Evolutionary conservation across 2,888 invertebrate genomes (phyloP), one percentile per base, ranked within the genome.

Genomic region (Lysandra coridon): DNA sequence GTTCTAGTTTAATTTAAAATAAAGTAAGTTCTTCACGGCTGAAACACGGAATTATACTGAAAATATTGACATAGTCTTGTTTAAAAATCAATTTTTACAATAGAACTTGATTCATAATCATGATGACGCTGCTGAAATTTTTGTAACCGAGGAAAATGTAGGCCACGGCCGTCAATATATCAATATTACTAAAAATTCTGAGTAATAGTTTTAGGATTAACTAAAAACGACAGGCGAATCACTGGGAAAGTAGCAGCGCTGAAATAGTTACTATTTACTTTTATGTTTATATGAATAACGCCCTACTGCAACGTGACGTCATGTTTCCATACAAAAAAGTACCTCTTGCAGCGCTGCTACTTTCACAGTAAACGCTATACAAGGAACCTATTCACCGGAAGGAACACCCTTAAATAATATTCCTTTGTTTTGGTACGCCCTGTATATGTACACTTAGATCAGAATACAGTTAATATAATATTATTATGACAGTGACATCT

Each of bases 1-100:
- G 23, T 23, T 23, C 23, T 23, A 23, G 23, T 23, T 23, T 23
- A 23, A 23, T 23, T 23, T 23, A 10, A 30, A 30, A 69, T 69
- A 3, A 12, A 30, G 10, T 12, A 30, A 64, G 62, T 7, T n/a
- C 23, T 62, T 33, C 33, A 33, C 1, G 33, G 33, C 33, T 33
- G 33, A 33, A n/a, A 62, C 4, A 62, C 23, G n/a, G 4, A 62
- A 33, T 33, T 33, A 33, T 33, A 64, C 23, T 3, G 30, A 33
- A 69, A 69, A 69, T 33, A 30, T 30, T 64, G 23, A 30, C 10
- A 4, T 12, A 12, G 12, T 69, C 4, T 69, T 62, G 2, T 2
- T 62, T 33, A 10, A 14, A 69, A 69, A 69, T 69, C 64, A 69
- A 69, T 69, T 69, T 23, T 69, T 69, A 23, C 64, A 69, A 33